These are phyloP conservation scores for Litoditis marina DNA, from an alignment of 2,888 invertebrate species.

Conservation along the genomic window DNA sequence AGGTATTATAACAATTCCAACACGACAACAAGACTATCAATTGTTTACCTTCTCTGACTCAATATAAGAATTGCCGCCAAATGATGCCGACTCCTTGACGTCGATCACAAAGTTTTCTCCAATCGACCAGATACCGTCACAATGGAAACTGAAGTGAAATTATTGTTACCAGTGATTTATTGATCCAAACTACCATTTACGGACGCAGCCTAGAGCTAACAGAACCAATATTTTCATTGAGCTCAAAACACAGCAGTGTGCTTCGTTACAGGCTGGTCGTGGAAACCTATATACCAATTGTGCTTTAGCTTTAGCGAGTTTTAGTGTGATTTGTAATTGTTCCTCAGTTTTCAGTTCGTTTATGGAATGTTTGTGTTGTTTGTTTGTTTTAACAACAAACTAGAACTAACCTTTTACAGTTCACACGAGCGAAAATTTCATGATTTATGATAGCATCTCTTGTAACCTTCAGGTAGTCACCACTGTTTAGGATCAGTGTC, in stretches of 20 bases:
- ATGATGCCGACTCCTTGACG: slow-evolving; percentile 13
- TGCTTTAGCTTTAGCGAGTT: too few relatives aligned
- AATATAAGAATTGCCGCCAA: slow-evolving; percentile 33
- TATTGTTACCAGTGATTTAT: background rate
- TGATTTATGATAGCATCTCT: slow-evolving; percentile 12
- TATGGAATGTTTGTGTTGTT: too few relatives aligned
- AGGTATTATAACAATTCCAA: too few relatives aligned
- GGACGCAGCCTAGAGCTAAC: too few relatives aligned
- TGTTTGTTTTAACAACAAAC: background rate
- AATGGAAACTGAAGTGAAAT: slow-evolving; percentile 23
- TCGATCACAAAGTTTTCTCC: slow-evolving; percentile 33
- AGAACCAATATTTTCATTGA: too few relatives aligned
- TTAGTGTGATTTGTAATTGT: too few relatives aligned
- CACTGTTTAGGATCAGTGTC: slow-evolving; percentile 18
- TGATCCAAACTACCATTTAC: too few relatives aligned
- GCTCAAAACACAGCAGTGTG: too few relatives aligned
- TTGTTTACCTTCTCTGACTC: slow-evolving; percentile 40
- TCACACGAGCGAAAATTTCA: slow-evolving; percentile 28
- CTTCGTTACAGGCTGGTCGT: too few relatives aligned
- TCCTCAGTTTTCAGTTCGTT: too few relatives aligned
- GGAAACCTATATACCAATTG: too few relatives aligned
- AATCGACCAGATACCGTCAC: slow-evolving; percentile 43
- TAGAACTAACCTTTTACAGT: slow-evolving; percentile 21
- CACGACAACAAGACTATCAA: too few relatives aligned
- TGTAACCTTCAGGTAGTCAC: background rate